phyloP scores from a whole-genome alignment of 2,113 vertebrate genomes.

The Mungos mungo region DNA sequence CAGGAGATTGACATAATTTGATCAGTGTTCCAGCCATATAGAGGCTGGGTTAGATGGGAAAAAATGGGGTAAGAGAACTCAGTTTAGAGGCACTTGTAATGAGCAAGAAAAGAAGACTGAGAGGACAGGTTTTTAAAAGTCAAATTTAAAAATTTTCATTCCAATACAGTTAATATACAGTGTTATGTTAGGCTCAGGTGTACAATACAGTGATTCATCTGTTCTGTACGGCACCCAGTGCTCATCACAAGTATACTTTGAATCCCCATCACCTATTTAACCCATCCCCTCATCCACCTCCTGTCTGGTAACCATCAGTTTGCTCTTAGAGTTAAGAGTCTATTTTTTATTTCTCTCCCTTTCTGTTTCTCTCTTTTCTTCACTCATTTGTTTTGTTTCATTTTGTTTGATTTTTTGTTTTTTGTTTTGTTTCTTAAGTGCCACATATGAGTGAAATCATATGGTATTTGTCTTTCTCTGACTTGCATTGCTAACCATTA shows the following conservation, averaged over 20 bases:
- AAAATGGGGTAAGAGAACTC: background rate
- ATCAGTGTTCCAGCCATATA: background rate
- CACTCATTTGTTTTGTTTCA: background rate
- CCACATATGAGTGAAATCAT: background rate
- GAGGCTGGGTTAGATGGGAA: background rate
- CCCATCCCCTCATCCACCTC: background rate
- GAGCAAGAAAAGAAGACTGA: background rate
- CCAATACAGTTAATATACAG: background rate
- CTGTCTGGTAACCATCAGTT: background rate
- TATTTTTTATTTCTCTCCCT: background rate
- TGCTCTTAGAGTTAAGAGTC: background rate
- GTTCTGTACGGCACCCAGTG: background rate
- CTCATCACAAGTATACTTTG: background rate
- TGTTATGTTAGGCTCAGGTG: background rate
- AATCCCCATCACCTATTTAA: background rate
- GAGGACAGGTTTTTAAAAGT: background rate
- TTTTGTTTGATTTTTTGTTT: no score
- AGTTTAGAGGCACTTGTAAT: background rate
- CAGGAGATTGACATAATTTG: background rate
- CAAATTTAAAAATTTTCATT: background rate
- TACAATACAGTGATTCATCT: background rate
- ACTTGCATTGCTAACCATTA: background rate
- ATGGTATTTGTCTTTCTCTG: background rate
- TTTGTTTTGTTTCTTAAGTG: background rate
- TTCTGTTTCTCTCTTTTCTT: background rate